A percentile compares a stretch with the other conserved stretches of the same genome.
Conservation (phyloP, 2,888 invertebrate genomes). For the Aphodius sticticus region DNA sequence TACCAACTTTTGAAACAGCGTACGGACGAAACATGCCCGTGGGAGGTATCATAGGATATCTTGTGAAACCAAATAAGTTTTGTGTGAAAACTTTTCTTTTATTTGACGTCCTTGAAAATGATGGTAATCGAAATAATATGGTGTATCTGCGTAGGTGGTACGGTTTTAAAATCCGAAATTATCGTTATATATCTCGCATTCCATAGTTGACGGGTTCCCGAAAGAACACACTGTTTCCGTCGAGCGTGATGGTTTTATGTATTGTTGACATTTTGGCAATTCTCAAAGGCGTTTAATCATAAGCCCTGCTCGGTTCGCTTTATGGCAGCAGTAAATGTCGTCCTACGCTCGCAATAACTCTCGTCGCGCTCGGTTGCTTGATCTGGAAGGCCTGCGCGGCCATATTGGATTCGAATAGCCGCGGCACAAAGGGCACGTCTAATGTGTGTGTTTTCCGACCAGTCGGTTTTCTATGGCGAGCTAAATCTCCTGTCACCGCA, state of each 20-base stretch:
- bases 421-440: conserved; percentile 29
- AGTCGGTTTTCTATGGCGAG: conserved; percentile 48
- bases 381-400: neutral
- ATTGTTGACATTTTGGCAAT: conserved; percentile 4
- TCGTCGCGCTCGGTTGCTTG: neutral
- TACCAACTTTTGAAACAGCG: too few relatives aligned
- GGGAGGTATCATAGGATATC: too few relatives aligned
- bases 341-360: neutral
- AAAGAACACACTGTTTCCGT: neutral
- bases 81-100: too few relatives aligned
- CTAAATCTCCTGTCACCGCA: conserved; percentile 52
- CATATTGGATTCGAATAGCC: conserved; percentile 6
- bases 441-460: conserved; percentile 46
- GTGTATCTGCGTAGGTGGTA: neutral
- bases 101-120: too few relatives aligned
- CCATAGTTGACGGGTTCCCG: neutral
- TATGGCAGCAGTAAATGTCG: neutral
- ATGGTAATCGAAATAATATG: too few relatives aligned
- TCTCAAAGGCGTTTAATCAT: conserved; percentile 4
- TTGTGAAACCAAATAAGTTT: too few relatives aligned
- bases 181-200: neutral
- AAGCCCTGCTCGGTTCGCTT: neutral
- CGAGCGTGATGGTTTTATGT: neutral
- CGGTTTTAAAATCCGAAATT: neutral
- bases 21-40: too few relatives aligned